Conservation (phyloP, 2,888 invertebrate species). For the Noctua comes region DNA sequence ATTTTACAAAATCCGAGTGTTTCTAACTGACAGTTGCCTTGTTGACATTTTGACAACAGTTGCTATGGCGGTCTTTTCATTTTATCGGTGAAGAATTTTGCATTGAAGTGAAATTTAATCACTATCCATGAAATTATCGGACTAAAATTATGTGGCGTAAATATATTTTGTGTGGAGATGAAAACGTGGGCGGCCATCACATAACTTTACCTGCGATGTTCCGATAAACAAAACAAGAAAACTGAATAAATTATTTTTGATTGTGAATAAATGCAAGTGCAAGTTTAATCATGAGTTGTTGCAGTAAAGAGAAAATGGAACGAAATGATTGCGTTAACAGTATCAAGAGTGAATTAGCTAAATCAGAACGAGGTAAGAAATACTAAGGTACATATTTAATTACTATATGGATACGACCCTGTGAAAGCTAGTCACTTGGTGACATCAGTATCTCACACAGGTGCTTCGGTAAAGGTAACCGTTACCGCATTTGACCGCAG, state of each 20-base stretch:
- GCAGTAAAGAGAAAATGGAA: slow-evolving; percentile 52
- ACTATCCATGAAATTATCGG: slow-evolving; percentile 23
- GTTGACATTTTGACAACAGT: slow-evolving; percentile 64
- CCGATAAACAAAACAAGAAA: slow-evolving; percentile 60
- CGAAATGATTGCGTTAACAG: slow-evolving; percentile 62
- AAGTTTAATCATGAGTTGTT: slow-evolving; percentile 50
- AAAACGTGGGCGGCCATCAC: slow-evolving; percentile 31
- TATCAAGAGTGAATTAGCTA: slow-evolving; percentile 69
- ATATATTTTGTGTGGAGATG: slow-evolving; percentile 36
- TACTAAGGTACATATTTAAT: not conserved
- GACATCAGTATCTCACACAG: not conserved
- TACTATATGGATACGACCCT: not conserved
- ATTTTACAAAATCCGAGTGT: not conserved
- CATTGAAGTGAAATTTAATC: slow-evolving; percentile 38
- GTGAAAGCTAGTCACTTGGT: not conserved
- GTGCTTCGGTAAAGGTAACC: too few species aligned
- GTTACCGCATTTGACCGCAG: too few species aligned
- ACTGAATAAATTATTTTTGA: slow-evolving; percentile 52
- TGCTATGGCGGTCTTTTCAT: slow-evolving; percentile 84
- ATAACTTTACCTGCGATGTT: slow-evolving; percentile 47
- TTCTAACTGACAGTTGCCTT: slow-evolving; percentile 45
- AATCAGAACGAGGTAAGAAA: slow-evolving; percentile 71
- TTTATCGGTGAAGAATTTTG: slow-evolving; percentile 54
- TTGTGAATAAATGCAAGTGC: slow-evolving; percentile 53
- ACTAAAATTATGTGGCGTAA: slow-evolving; percentile 59